Evolutionary conservation across 2,113 vertebrate genomes (phyloP).

Genomic region (Antennarius striatus): DNA sequence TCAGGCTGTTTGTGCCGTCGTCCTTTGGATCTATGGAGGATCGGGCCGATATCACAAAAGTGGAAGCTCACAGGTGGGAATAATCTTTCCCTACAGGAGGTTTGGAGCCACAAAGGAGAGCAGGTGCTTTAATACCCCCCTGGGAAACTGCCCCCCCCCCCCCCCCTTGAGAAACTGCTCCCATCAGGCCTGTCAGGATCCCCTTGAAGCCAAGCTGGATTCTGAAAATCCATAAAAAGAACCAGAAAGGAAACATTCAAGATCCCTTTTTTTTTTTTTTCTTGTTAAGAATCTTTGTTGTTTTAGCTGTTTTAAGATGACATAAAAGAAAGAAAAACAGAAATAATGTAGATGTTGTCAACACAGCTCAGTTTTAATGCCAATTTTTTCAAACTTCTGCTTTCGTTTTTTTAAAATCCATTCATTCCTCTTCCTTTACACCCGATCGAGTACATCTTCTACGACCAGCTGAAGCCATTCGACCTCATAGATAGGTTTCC

Average conservation of each 20-base stretch:
- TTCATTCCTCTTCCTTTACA: background rate
- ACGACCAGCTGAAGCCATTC: constrained; percentile 17
- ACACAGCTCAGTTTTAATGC: no score
- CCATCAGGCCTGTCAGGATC: background rate
- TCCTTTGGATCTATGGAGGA: constrained; percentile 55
- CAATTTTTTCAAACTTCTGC: background rate
- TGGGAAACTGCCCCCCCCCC: constrained; percentile 13
- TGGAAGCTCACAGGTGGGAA: constrained; percentile 33
- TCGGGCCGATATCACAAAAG: constrained; percentile 37
- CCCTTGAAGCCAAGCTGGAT: constrained; percentile 8
- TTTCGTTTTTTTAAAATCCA: constrained; percentile 4
- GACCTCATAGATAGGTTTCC: constrained; percentile 18
- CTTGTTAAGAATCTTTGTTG: background rate
- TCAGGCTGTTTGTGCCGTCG: constrained; percentile 29
- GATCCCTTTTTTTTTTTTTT: no score
- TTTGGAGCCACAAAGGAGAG: no score
- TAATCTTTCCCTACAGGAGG: background rate
- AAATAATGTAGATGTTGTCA: background rate
- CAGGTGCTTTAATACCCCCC: constrained; percentile 14
- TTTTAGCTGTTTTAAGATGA: constrained; percentile 2
- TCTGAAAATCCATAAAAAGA: no score
- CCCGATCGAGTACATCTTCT: constrained; percentile 11
- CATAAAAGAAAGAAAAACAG: constrained; percentile 1
- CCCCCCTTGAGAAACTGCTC: constrained; percentile 17
- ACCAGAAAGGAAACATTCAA: no score